Conservation (phyloP, 2,888 invertebrate species). For the Pyrgus malvae region DNA sequence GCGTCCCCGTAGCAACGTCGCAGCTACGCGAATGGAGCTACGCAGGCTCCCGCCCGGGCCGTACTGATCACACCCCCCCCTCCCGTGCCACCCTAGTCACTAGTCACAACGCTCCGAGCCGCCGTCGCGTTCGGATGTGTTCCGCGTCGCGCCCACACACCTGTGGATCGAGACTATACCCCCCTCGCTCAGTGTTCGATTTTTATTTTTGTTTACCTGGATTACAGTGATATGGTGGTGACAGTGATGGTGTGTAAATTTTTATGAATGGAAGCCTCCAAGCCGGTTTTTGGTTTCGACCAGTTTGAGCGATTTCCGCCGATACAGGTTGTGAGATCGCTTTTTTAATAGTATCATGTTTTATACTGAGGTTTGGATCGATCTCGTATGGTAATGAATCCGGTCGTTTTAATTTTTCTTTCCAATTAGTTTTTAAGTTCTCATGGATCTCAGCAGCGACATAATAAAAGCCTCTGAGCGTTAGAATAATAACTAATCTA, state of each 20-base stretch:
- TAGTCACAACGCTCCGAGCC: constrained; percentile 54
- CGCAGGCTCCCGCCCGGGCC: constrained; percentile 70
- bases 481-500: constrained; percentile 2
- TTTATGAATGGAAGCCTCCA: constrained; percentile 51
- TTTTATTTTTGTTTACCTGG: constrained; percentile 42
- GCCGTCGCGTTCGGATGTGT: constrained; percentile 44
- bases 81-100: constrained; percentile 40
- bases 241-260: constrained; percentile 40
- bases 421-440: background rate
- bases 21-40: constrained; percentile 42
- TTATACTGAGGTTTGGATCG: background rate
- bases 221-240: constrained; percentile 58
- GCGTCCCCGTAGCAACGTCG: constrained; percentile 18
- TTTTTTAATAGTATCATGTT: constrained; percentile 33
- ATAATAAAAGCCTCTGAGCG: constrained; percentile 3
- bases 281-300: constrained; percentile 38
- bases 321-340: constrained; percentile 56
- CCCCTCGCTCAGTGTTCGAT: constrained; percentile 24
- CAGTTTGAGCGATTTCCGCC: constrained; percentile 56
- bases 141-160: constrained; percentile 42
- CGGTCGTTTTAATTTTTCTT: constrained; percentile 2
- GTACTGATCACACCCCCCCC: constrained; percentile 57
- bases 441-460: background rate
- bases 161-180: constrained; percentile 51
- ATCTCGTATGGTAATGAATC: constrained; percentile 15